Conservation (phyloP, 2,888 invertebrate genomes). For the Mesorhabditis spiculigera region DNA sequence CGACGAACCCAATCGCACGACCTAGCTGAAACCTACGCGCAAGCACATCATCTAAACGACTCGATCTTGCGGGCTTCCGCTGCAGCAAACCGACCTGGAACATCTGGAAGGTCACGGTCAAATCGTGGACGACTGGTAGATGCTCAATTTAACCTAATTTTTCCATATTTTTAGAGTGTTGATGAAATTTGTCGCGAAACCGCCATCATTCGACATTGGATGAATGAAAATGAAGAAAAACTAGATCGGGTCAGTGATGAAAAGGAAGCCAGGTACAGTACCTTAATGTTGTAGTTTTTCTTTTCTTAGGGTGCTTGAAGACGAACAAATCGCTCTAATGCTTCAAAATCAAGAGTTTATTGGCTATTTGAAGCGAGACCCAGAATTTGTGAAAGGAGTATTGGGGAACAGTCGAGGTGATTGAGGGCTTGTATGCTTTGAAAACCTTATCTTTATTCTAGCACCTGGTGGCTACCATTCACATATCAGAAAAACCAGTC, state of each 20-base stretch:
- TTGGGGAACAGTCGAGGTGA: background rate
- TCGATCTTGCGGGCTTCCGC: no score
- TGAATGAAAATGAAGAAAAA: constrained; percentile 17
- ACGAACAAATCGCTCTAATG: constrained; percentile 80
- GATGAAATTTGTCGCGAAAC: constrained; percentile 8
- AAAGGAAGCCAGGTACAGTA: constrained; percentile 14
- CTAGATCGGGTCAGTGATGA: constrained; percentile 17
- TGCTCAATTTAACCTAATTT: background rate
- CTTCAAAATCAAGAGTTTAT: constrained; percentile 87
- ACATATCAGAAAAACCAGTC: background rate
- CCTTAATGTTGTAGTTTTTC: background rate
- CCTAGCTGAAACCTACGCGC: background rate
- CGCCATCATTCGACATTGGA: constrained; percentile 7
- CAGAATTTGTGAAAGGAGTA: constrained; percentile 71
- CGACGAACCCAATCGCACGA: background rate
- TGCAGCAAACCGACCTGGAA: no score
- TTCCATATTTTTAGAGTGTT: constrained; percentile 4
- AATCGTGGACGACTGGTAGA: constrained; percentile 7
- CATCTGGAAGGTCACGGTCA: background rate
- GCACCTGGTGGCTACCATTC: background rate
- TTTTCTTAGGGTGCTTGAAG: constrained; percentile 68
- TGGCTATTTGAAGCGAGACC: constrained; percentile 78
- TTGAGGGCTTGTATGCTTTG: background rate
- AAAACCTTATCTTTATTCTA: background rate
- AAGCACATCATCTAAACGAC: background rate